Evolutionary conservation across 64 coral and sea anemone species (phyloP).

Genomic region (Montipora foliosa): DNA sequence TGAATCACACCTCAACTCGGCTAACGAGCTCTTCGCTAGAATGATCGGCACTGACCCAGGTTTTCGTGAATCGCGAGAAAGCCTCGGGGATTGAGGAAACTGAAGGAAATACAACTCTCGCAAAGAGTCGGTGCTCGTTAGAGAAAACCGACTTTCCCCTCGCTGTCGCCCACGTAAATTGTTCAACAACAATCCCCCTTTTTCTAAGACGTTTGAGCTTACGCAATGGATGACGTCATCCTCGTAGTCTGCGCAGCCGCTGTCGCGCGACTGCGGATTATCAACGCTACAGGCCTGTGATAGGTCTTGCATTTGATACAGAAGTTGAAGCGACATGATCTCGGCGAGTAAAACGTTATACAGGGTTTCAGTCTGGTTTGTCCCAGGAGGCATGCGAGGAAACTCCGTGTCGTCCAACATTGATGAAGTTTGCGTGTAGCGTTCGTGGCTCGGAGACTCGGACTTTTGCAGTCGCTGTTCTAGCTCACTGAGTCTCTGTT

Average conservation of each 20-base stretch:
- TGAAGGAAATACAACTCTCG: slow-evolving; percentile 72
- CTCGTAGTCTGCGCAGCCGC: slow-evolving; percentile 89
- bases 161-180: slow-evolving; percentile 71
- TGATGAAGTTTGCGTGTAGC: slow-evolving; percentile 18
- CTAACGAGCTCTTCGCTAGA: not conserved
- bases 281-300: slow-evolving; percentile 73
- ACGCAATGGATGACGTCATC: slow-evolving; percentile 84
- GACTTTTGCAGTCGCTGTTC: not conserved
- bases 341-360: slow-evolving; percentile 91
- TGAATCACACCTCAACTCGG: slow-evolving; percentile 54
- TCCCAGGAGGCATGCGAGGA: slow-evolving; percentile 42
- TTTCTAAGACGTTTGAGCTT: slow-evolving; percentile 82
- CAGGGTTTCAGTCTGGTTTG: slow-evolving; percentile 72
- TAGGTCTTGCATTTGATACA: slow-evolving; percentile 95
- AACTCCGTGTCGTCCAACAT: slow-evolving; percentile 40
- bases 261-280: slow-evolving; percentile 72
- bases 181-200: slow-evolving; percentile 85
- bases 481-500: slow-evolving; percentile 13
- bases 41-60: slow-evolving; percentile 31
- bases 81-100: slow-evolving; percentile 49
- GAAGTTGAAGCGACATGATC: slow-evolving; percentile 93
- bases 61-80: slow-evolving; percentile 30
- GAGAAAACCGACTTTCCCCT: slow-evolving; percentile 71
- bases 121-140: slow-evolving; percentile 82
- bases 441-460: slow-evolving; percentile 20